Percentiles rank a stretch among this genome's conserved stretches.
Conservation (phyloP, 2,113 vertebrate genomes). For the Ptilorrhoa leucosticta region DNA sequence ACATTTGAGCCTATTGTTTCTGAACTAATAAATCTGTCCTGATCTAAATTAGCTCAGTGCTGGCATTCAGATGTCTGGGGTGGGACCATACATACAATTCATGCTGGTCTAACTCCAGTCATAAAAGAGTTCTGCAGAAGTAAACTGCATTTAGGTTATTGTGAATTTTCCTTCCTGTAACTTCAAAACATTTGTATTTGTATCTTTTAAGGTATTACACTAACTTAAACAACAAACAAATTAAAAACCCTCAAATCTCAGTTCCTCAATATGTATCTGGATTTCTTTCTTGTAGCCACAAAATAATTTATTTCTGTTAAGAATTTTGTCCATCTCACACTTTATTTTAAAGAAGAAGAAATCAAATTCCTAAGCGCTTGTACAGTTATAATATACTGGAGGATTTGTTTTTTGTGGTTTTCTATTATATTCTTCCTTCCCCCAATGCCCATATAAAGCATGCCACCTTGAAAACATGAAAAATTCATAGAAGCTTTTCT, state of each 20-base stretch:
- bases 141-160: neutral
- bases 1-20: neutral
- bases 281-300: neutral
- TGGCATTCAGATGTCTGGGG: neutral
- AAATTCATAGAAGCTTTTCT: neutral
- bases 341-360: neutral
- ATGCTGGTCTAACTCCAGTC: neutral
- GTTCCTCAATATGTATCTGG: neutral
- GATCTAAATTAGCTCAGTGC: neutral
- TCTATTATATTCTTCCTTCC: neutral
- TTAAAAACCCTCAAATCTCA: neutral
- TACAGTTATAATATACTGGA: neutral
- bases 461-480: neutral
- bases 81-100: neutral
- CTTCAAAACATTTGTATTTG: neutral
- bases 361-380: neutral
- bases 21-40: neutral
- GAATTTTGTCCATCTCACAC: neutral
- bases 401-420: neutral
- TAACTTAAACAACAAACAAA: neutral
- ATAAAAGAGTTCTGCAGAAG: neutral
- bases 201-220: neutral
- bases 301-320: neutral
- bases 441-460: neutral
- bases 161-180: neutral